A percentile compares a stretch with the other conserved stretches of the same genome.
Conservation (phyloP, 30 jellyfish, hydroid and myxozoan species). For the Nemopilema nomurai region DNA sequence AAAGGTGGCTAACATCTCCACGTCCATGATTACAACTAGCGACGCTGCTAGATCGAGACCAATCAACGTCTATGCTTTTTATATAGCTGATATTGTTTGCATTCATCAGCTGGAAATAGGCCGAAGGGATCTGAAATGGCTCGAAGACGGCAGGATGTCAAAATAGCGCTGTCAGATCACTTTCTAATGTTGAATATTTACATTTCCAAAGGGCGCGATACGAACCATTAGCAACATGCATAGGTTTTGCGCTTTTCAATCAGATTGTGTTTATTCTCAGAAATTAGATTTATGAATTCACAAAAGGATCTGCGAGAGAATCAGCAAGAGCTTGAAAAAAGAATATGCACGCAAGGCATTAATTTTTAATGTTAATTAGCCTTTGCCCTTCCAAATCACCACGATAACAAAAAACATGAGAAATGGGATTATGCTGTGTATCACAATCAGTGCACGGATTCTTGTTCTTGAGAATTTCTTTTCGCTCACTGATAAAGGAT, state of each 20-base stretch:
- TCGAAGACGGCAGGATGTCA: not conserved
- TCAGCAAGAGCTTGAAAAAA: constrained; percentile 6
- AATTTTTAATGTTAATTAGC: constrained; percentile 29
- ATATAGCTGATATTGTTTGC: not conserved
- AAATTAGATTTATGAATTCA: constrained; percentile 11
- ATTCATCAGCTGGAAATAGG: not conserved
- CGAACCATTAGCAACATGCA: constrained; percentile 48
- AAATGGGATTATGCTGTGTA: not conserved
- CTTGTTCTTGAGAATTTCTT: not conserved
- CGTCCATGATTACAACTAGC: too few relatives aligned
- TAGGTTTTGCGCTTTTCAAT: constrained; percentile 16
- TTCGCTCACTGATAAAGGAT: not conserved
- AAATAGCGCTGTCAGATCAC: not conserved
- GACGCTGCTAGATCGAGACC: not conserved
- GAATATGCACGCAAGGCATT: constrained; percentile 25
- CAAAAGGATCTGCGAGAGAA: constrained; percentile 26
- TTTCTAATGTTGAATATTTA: not conserved
- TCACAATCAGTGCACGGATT: constrained; percentile 3
- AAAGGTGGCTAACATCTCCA: too few relatives aligned
- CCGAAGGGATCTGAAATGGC: not conserved
- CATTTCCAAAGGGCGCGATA: constrained; percentile 25
- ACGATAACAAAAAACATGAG: not conserved
- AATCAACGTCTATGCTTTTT: not conserved
- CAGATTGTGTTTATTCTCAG: constrained; percentile 18
- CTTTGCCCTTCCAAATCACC: constrained; percentile 2